Base-by-base conservation (phyloP, 2,888 invertebrate genomes). In the Automeris io region DNA sequence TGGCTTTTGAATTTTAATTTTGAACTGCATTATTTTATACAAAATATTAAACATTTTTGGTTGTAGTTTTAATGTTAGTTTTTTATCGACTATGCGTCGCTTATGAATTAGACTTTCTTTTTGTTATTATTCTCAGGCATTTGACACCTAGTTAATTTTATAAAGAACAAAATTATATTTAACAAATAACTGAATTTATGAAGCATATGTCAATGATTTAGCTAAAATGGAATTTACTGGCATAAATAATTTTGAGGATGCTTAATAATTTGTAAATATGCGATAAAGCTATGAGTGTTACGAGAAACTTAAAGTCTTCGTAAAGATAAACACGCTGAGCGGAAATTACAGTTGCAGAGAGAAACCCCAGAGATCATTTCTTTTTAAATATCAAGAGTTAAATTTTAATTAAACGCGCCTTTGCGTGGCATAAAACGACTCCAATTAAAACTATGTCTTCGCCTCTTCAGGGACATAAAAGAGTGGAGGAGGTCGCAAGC, bases 361-460 rank as follows among this genome's bases (percentile, higher is more conserved):
- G 57, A 51, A 60, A 59, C 51, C 51, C 46, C 39, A 49, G 53
- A 56, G 61, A 57, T 66, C 61, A 65, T 63, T 56, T 67, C 61
- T 71, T 68, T 67, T 71, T 57, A 66, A 70, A 73, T 70, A 73
- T 72, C 63, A 74, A 70, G 70, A 73, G 72, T 73, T 76, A 62
- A 70, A 67, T 73, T 77, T 78, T 79, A 76, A 79, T 78, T 79
- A 76, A 75, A 79, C 73, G 70, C 68, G 68, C 67, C 72, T 74
- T 75, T 71, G 73, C 73, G 70, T 72, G 58, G 61, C 61, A 61
- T 62, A 63, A 64, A 79, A 73, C 72, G 75, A 72, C 68, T 79
- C 73, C 80, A 81, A 81, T 81, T 82, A 81, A 80, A 81, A 80
- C 80, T 80, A 79, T 79, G 75, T 80, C 81, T 80, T 80, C 68